Conservation (phyloP, 2,888 invertebrate genomes). For the Polyploca ridens region DNA sequence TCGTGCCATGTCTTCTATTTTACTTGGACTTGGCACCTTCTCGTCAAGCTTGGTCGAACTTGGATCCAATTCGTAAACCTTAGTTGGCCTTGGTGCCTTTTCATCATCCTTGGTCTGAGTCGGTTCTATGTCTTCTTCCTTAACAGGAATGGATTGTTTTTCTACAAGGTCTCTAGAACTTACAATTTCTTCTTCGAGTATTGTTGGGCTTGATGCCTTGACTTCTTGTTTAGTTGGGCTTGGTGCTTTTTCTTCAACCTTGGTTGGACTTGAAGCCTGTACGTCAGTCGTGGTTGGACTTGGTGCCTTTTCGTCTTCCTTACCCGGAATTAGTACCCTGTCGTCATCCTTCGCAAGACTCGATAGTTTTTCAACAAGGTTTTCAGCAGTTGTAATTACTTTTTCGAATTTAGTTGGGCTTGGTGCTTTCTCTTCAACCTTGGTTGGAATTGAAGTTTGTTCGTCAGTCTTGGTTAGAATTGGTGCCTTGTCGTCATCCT, state of each 20-base stretch:
- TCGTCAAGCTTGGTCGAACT: slow-evolving; percentile 4
- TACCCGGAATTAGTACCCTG: not conserved
- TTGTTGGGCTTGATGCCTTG: slow-evolving; percentile 3
- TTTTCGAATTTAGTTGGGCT: slow-evolving; percentile 9
- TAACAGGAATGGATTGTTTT: too few relatives aligned
- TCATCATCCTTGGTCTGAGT: not conserved
- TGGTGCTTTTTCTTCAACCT: slow-evolving; percentile 11
- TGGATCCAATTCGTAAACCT: slow-evolving; percentile 10
- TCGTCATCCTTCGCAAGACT: slow-evolving; percentile 13
- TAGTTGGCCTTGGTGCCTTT: not conserved
- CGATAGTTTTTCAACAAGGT: slow-evolving; percentile 15
- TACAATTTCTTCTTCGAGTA: not conserved
- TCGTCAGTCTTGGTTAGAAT: slow-evolving; percentile 15
- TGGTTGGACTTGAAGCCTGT: slow-evolving; percentile 11
- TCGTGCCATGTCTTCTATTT: slow-evolving; percentile 6
- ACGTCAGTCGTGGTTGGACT: slow-evolving; percentile 10
- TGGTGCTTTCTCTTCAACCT: slow-evolving; percentile 12
- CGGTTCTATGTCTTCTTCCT: slow-evolving; percentile 14
- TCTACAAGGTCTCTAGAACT: too few relatives aligned
- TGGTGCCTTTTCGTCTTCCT: slow-evolving; percentile 10
- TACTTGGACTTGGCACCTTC: slow-evolving; percentile 14
- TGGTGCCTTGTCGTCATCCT: slow-evolving; percentile 3
- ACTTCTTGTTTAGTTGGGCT: slow-evolving; percentile 13
- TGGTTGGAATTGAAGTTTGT: slow-evolving; percentile 10
- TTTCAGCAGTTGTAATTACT: not conserved